A percentile compares a stretch with the other conserved stretches of the same genome.
Evolutionary conservation across 2,888 invertebrate genomes (phyloP).

Genomic region (Hedya salicella): DNA sequence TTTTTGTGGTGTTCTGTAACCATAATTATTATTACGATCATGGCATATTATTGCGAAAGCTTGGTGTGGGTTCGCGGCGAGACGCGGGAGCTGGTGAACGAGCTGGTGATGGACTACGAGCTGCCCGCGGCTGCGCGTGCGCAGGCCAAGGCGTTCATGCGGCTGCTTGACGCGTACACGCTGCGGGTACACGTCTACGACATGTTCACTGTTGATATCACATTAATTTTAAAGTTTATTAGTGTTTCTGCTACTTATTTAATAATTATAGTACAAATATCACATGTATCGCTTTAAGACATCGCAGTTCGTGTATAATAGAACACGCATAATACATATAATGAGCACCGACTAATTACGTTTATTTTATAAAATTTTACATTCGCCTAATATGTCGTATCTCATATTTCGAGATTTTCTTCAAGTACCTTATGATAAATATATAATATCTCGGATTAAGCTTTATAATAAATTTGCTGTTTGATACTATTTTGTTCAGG

Average conservation of each 20-base stretch:
- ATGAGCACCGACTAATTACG: no score
- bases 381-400: no score
- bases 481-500: no score
- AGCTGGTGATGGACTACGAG: slow-evolving; percentile 45
- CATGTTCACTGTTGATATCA: slow-evolving; percentile 70
- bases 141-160: slow-evolving; percentile 45
- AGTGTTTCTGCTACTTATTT: slow-evolving; percentile 72
- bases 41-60: slow-evolving; percentile 40
- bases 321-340: no score
- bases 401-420: no score
- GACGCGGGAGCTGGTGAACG: slow-evolving; percentile 41
- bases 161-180: slow-evolving; percentile 44
- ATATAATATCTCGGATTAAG: no score
- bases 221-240: slow-evolving; percentile 69
- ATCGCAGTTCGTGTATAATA: no score
- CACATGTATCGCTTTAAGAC: no score
- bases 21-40: neutral
- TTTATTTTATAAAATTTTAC: no score
- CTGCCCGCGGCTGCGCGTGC: slow-evolving; percentile 26
- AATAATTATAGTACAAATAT: slow-evolving; percentile 71
- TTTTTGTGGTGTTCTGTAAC: neutral
- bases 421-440: no score
- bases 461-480: no score
- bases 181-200: slow-evolving; percentile 62
- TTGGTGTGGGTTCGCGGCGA: slow-evolving; percentile 29